These are phyloP conservation scores for Tokudaia tokunoshimensis DNA, from an alignment of 2,797 vertebrate species.

Conservation along the genomic window DNA sequence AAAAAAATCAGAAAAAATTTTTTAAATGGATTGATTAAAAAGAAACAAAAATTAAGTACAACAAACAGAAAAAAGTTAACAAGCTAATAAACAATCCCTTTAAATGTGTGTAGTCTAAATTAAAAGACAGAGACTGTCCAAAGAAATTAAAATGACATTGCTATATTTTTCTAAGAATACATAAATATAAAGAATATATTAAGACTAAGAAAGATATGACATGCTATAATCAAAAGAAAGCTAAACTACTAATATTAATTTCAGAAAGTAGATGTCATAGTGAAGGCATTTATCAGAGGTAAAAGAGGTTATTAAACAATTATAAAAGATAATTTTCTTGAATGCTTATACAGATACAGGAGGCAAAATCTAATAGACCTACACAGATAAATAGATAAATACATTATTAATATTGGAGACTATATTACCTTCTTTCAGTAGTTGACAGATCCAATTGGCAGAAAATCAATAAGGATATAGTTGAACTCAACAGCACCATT, in stretches of 20 bases:
- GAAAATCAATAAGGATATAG: conserved; percentile 42
- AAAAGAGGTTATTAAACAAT: not conserved
- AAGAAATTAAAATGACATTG: not conserved
- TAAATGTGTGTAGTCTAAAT: not conserved
- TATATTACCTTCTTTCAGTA: not conserved
- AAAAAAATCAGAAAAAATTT: not conserved
- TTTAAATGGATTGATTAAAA: not conserved
- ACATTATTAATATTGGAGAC: conserved; percentile 6
- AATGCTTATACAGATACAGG: not conserved
- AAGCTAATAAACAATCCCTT: not conserved
- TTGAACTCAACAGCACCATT: conserved; percentile 33
- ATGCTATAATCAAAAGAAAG: conserved; percentile 31
- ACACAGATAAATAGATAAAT: conserved; percentile 27
- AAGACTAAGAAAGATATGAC: not conserved
- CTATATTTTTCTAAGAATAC: not conserved
- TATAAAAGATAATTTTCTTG: not conserved
- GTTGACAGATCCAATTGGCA: conserved; percentile 27
- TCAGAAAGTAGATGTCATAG: conserved; percentile 22
- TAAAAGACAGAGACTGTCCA: not conserved
- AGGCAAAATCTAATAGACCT: not conserved
- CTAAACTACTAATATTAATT: conserved; percentile 19
- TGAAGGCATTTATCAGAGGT: not conserved
- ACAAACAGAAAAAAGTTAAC: not conserved
- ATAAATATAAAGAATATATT: not conserved
- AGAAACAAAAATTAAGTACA: not conserved